Evolutionary conservation across 1,140 invertebrate genomes (phyloP), one percentile per base, ranked within the genome.

Genomic region (Doryteuthis pealeii): DNA sequence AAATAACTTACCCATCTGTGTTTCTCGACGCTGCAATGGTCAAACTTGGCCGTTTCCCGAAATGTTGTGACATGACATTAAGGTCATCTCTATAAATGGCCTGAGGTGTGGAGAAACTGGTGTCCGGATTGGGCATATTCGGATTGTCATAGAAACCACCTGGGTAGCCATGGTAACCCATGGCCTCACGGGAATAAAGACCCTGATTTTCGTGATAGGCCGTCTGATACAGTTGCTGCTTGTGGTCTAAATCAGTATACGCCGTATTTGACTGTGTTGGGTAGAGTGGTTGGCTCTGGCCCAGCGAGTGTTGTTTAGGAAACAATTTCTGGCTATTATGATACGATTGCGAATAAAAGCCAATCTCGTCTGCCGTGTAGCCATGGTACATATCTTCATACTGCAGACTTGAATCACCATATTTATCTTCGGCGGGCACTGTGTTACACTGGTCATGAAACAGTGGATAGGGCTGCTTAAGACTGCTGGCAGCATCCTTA

Each of bases 21-120:
- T 77, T 80, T 40, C 81, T 76, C 31, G 84, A 81, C 62, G 83
- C 82, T 30, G 83, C 80, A 33, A 86, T 83, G 12, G 82, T 84
- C n/a, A 86, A 75, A 15, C 83, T 81, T 1, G 84, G 82, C 31
- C 85, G 72, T 26, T 82, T 78, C 35, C 79, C 71, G 58, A 80
- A 80, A 58, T 80, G 80, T 70, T 81, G 78, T 33, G 78, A 73
- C 30, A 75, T 73, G 70, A 74, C 76, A 68, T 40, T 81, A 67
- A 73, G 81, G 77, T 58, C 76, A 67, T 35, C 70, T 31, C 66
- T 71, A 49, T 76, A 79, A 45, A 76, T 67, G 26, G 49, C 32
- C 22, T 49, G 69, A 67, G 31, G 75, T 31, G 71, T 58, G n/a
- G 78, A 70, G 54, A 76, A 76, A 72, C 74, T 72, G 62, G 74